Percentiles rank a stretch among this genome's conserved stretches.
These are phyloP conservation scores for Dasypogon diadema DNA, from an alignment of 2,888 invertebrate genomes.

Conservation along the genomic window DNA sequence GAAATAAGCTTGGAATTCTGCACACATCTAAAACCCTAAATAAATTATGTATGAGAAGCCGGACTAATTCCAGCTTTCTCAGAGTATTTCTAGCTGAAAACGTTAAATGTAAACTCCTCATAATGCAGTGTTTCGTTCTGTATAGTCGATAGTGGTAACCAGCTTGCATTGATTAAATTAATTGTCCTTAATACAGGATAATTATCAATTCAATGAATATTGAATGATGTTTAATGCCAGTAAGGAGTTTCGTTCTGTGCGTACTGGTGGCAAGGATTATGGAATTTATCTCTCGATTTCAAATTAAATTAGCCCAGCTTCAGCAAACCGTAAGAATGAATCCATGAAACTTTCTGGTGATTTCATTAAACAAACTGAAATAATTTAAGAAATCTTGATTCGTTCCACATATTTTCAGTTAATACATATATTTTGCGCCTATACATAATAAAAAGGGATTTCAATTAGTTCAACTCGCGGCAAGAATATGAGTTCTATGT, in stretches of 20 bases:
- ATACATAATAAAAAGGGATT: conserved; percentile 4
- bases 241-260: not conserved
- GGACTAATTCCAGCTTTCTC: conserved; percentile 15
- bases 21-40: conserved; percentile 25
- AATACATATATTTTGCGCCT: too few species aligned
- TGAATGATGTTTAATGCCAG: not conserved
- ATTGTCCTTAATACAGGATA: conserved; percentile 4
- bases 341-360: not conserved
- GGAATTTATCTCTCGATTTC: not conserved
- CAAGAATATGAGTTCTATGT: not conserved
- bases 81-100: not conserved
- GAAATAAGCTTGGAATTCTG: conserved; percentile 4
- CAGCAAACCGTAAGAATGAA: not conserved
- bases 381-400: not conserved
- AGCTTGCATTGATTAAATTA: conserved; percentile 29
- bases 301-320: conserved; percentile 4
- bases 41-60: conserved; percentile 27
- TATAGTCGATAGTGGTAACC: conserved; percentile 5
- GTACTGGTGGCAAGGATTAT: not conserved
- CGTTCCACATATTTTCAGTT: not conserved
- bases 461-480: conserved; percentile 25
- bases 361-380: not conserved
- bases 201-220: conserved; percentile 20
- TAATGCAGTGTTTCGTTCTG: conserved; percentile 7
- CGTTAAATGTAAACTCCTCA: not conserved